Base-by-base conservation (phyloP, 2,113 vertebrate species). In the Hiodon tergisus region DNA sequence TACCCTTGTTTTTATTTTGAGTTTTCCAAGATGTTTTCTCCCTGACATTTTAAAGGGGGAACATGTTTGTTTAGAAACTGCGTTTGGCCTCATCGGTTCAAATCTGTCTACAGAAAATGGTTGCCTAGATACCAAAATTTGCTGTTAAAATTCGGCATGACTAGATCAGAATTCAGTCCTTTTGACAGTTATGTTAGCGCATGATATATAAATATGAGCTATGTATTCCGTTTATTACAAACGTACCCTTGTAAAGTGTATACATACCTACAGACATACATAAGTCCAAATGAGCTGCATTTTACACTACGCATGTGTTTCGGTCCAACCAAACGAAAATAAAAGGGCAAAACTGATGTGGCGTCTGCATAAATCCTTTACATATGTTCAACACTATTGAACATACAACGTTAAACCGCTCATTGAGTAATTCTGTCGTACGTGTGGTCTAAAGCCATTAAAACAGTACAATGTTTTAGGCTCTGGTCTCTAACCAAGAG, bases 71-170 rank as follows among this genome's bases (percentile, higher is more conserved):
- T 14, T 59, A 14, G 9, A 14, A 59, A 59, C 3, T 59, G 58
- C 4, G 4, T 59, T 11, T 59, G 9, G 9, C 58, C 58, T 14
- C 72, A 52, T 17, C 55, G 17, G 65, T 48, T 57, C 72, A 71
- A n/a, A 59, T 47, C 48, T 65, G 14, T 54, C 50, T 51, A 57
- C 52, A 55, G 13, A 65, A 73, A n/a, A n/a, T 55, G 52, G 72
- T 74, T 67, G 72, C 72, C 52, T 74, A 66, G 72, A 74, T 74
- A 74, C 72, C 4, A 54, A 65, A 63, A 53, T 52, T 65, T 47
- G 17, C 62, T 66, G 61, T 55, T 74, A 74, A 67, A 74, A 65
- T 74, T 47, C 62, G 4, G 61, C 62, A 74, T n/a, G 51, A 47
- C 11, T 67, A 66, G 52, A 74, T 74, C 51, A 66, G 61, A 74